A percentile compares a stretch with the other conserved stretches of the same genome.
Conservation (phyloP, 2,888 invertebrate genomes). For the Buathra laborator region DNA sequence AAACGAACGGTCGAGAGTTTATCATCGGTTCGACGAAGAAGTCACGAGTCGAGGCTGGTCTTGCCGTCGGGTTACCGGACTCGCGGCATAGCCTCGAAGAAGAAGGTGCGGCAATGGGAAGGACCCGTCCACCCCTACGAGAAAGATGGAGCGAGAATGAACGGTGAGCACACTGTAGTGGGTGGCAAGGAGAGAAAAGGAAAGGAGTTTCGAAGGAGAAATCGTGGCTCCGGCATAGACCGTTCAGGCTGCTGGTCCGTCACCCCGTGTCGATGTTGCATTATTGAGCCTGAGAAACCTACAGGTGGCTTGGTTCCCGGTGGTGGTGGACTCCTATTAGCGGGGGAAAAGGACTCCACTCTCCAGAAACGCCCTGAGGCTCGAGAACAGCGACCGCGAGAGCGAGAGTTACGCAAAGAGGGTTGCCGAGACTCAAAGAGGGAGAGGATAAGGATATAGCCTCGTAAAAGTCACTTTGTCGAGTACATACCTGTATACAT, state of each 20-base stretch:
- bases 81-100: conserved; percentile 30
- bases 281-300: conserved; percentile 84
- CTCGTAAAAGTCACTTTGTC: conserved; percentile 68
- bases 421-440: conserved; percentile 44
- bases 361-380: conserved; percentile 71
- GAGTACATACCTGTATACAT: conserved; percentile 8
- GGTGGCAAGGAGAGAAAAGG: conserved; percentile 26
- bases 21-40: conserved; percentile 45
- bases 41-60: conserved; percentile 51
- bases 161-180: neutral
- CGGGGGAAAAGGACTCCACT: conserved; percentile 67
- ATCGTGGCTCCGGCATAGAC: conserved; percentile 46
- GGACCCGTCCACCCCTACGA: conserved; percentile 49
- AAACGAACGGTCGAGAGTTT: conserved; percentile 30
- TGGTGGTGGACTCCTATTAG: conserved; percentile 69
- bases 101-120: conserved; percentile 55
- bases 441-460: conserved; percentile 46
- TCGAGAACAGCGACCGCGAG: conserved; percentile 55
- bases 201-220: conserved; percentile 52
- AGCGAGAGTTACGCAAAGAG: conserved; percentile 41
- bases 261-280: conserved; percentile 76
- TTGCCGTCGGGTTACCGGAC: conserved; percentile 44
- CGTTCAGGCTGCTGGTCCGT: conserved; percentile 68
- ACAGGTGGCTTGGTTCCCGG: conserved; percentile 81
- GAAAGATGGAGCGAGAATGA: neutral